These are phyloP conservation scores for Chloropsis cyanopogon DNA, from an alignment of 2,113 vertebrate genomes.

Conservation along the genomic window DNA sequence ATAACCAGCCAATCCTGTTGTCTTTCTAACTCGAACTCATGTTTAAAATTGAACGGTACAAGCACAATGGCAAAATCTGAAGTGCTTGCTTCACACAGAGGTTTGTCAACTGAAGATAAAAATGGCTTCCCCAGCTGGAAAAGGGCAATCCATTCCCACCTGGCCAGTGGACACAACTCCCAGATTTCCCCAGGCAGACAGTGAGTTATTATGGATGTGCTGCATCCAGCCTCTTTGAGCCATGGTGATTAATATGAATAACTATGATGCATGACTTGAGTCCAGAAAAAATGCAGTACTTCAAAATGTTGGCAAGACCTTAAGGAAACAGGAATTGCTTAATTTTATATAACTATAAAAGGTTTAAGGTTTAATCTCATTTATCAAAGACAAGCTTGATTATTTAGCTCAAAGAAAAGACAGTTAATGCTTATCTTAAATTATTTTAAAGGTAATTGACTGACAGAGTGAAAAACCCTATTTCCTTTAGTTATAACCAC, in stretches of 20 bases:
- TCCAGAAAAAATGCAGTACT: background rate
- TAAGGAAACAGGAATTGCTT: background rate
- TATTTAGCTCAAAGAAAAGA: background rate
- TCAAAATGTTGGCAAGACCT: conserved; percentile 8
- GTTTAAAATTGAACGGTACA: background rate
- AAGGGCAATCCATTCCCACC: background rate
- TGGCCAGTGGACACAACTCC: background rate
- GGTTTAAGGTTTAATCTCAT: background rate
- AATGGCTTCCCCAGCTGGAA: background rate
- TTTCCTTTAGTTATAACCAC: background rate
- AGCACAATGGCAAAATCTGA: background rate
- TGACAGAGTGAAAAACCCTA: background rate
- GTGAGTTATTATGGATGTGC: background rate
- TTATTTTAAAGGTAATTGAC: background rate
- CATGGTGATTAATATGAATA: background rate
- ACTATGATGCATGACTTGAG: background rate
- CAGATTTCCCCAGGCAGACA: background rate
- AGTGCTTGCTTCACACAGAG: background rate
- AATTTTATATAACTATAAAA: conserved; percentile 1
- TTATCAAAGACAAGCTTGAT: background rate
- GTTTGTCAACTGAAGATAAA: background rate
- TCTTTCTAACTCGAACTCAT: background rate
- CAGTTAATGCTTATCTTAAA: background rate
- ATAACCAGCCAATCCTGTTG: background rate
- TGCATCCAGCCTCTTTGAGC: background rate